phyloP scores from a whole-genome alignment of 2,797 vertebrate species.

The Halcyon chelicuti region DNA sequence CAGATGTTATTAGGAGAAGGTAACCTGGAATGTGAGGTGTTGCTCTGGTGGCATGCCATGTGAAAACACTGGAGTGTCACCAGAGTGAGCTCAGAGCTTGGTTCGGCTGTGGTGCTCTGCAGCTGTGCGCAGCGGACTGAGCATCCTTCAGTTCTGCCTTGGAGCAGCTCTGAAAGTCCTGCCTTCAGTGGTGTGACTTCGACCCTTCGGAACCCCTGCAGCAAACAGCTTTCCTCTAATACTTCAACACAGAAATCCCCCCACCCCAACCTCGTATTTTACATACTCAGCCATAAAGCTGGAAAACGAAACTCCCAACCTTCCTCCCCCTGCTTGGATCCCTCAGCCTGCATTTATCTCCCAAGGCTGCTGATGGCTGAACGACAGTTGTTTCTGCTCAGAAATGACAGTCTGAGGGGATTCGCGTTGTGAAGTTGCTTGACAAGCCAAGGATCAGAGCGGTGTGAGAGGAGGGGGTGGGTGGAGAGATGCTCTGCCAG shows the following conservation, averaged over 20 bases:
- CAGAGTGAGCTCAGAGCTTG: background rate
- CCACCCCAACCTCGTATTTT: fast-evolving
- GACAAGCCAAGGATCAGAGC: background rate
- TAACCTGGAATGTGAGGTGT: background rate
- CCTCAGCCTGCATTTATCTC: background rate
- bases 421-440: background rate
- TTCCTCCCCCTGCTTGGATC: background rate
- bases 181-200: background rate
- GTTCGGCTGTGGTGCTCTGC: background rate
- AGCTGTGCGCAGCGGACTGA: fast-evolving
- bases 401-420: background rate
- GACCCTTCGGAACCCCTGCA: background rate
- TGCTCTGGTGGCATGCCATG: background rate
- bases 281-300: background rate
- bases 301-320: background rate
- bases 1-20: background rate
- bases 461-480: conserved; percentile 10
- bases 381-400: background rate
- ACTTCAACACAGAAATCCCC: background rate
- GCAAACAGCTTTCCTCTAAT: background rate
- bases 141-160: background rate
- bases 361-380: background rate
- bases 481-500: conserved; percentile 33
- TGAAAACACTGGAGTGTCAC: background rate
- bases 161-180: background rate